A percentile compares a stretch with the other conserved stretches of the same genome.
These are phyloP conservation scores for Euproctis similis DNA, from an alignment of 2,888 invertebrate species.

Conservation along the genomic window DNA sequence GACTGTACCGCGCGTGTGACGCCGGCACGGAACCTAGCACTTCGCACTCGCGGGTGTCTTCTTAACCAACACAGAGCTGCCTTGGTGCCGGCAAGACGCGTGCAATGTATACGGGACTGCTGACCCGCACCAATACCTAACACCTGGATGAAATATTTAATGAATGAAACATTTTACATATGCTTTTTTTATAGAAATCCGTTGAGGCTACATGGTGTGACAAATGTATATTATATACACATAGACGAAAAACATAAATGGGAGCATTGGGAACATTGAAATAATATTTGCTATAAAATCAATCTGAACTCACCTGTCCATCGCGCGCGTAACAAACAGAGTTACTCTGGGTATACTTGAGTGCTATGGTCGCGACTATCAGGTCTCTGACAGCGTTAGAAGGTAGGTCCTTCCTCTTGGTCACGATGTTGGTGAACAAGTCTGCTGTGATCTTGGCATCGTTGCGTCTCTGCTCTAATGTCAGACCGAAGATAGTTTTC, in stretches of 20 bases:
- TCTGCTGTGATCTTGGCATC: constrained; percentile 86
- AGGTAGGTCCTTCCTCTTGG: constrained; percentile 80
- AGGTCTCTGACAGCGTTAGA: constrained; percentile 89
- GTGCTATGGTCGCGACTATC: constrained; percentile 95
- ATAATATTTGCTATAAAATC: too few relatives aligned
- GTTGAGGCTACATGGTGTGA: too few relatives aligned
- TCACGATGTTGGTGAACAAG: constrained; percentile 88
- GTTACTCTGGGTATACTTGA: constrained; percentile 99
- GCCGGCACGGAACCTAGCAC: constrained; percentile 89
- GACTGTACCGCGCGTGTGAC: constrained; percentile 94
- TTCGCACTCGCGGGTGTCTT: constrained; percentile 87
- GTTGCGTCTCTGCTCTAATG: constrained; percentile 88
- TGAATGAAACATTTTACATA: too few relatives aligned
- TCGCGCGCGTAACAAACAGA: constrained; percentile 97
- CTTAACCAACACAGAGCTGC: constrained; percentile 99
- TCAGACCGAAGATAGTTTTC: constrained; percentile 68
- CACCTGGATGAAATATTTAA: too few relatives aligned
- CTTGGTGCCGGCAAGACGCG: constrained; percentile 96
- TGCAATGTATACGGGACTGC: constrained; percentile 98
- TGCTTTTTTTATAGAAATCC: too few relatives aligned
- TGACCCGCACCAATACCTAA: constrained; percentile 99
- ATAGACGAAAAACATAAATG: too few relatives aligned
- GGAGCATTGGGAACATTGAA: background rate
- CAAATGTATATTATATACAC: too few relatives aligned
- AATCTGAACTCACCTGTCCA: constrained; percentile 80